A percentile compares a stretch with the other conserved stretches of the same genome.
Conservation (phyloP, 2,113 vertebrate genomes). For the Ictidomys tridecemlineatus region DNA sequence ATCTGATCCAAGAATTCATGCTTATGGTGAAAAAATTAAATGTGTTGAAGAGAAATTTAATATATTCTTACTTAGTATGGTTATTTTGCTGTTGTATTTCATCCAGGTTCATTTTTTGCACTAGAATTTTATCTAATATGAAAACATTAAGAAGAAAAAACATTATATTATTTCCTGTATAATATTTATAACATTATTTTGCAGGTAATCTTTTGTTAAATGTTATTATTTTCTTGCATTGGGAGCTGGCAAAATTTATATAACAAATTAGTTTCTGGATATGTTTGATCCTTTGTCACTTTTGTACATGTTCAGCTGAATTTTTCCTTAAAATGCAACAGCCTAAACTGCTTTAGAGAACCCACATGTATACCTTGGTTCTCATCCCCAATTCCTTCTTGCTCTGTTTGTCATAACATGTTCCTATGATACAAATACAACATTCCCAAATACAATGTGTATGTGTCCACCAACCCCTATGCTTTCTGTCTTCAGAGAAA, state of each 20-base stretch:
- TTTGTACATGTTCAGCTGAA: background rate
- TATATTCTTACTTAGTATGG: background rate
- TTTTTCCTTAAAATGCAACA: background rate
- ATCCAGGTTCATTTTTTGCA: background rate
- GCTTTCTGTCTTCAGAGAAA: background rate
- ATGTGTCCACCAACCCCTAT: background rate
- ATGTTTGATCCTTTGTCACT: background rate
- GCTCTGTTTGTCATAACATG: background rate
- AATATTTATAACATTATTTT: background rate
- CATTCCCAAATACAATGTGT: background rate
- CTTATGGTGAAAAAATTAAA: background rate
- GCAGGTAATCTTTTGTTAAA: background rate
- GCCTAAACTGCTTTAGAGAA: background rate
- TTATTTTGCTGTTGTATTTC: background rate
- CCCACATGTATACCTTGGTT: background rate
- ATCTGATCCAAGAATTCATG: background rate
- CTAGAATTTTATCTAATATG: background rate
- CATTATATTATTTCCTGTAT: background rate
- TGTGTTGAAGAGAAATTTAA: background rate
- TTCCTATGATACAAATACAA: background rate
- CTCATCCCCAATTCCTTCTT: background rate
- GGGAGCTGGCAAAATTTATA: background rate
- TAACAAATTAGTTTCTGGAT: background rate
- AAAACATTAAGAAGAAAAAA: background rate
- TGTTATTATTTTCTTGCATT: background rate